Evolutionary conservation across 2,888 invertebrate species (phyloP).

Genomic region (Ophioninae sp.): DNA sequence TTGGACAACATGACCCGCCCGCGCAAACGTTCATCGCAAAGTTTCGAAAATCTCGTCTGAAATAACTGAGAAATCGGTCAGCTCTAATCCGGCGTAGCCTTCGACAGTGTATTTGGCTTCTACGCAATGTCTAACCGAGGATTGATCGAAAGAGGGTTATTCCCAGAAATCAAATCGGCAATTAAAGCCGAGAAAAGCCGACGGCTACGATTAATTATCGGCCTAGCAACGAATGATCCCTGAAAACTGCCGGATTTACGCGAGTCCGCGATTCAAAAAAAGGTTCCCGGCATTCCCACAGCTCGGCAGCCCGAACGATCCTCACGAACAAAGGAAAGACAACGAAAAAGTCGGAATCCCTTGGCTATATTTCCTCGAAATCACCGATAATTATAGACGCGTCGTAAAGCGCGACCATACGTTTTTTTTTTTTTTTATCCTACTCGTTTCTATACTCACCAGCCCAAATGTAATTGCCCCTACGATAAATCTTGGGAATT

Average conservation of each 20-base stretch:
- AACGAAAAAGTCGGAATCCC: conserved; percentile 47
- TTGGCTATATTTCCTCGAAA: conserved; percentile 63
- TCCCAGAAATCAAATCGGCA: conserved; percentile 57
- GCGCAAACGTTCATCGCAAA: conserved; percentile 38
- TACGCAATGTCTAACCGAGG: conserved; percentile 48
- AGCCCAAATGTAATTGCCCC: conserved; percentile 58
- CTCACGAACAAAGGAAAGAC: conserved; percentile 59
- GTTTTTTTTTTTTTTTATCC: too few relatives aligned
- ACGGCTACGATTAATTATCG: conserved; percentile 60
- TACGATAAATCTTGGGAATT: conserved; percentile 60
- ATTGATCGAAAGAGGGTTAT: conserved; percentile 28
- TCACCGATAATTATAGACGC: conserved; percentile 68
- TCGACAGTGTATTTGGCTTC: conserved; percentile 36
- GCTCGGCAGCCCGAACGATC: background rate
- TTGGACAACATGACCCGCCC: conserved; percentile 36
- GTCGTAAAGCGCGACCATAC: conserved; percentile 58
- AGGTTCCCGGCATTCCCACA: conserved; percentile 30
- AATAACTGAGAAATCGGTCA: conserved; percentile 25
- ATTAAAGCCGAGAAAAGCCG: conserved; percentile 52
- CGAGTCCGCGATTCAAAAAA: conserved; percentile 35
- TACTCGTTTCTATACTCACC: conserved; percentile 42
- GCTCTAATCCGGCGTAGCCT: conserved; percentile 33
- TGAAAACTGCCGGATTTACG: conserved; percentile 60
- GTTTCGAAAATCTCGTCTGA: background rate
- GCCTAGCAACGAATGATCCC: conserved; percentile 36